Percentiles rank a stretch among this genome's conserved stretches.
phyloP scores from a whole-genome alignment of 2,888 invertebrate species.

The Dromius quadrimaculatus region DNA sequence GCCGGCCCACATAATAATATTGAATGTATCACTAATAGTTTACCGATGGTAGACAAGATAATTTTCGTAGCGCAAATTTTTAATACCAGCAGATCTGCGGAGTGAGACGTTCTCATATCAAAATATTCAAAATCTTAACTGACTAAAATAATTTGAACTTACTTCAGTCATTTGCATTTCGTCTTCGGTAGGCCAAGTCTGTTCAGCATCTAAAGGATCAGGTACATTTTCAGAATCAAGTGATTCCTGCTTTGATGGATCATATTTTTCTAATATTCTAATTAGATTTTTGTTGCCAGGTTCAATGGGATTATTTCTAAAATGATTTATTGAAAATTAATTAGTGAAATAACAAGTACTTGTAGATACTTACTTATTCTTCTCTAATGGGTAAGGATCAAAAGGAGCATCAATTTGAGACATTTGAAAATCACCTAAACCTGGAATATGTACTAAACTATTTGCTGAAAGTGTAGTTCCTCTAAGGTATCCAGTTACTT shows the following conservation, averaged over 20 bases:
- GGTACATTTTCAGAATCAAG: slow-evolving; percentile 84
- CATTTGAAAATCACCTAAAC: slow-evolving; percentile 95
- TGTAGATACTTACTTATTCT: slow-evolving; percentile 66
- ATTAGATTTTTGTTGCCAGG: slow-evolving; percentile 63
- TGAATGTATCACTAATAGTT: too few species aligned
- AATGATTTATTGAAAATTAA: slow-evolving; percentile 8
- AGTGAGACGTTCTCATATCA: too few species aligned
- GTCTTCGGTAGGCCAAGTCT: slow-evolving; percentile 96
- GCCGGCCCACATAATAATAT: too few species aligned
- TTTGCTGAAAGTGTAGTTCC: slow-evolving; percentile 89
- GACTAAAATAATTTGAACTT: too few species aligned
- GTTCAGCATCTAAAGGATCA: slow-evolving; percentile 94
- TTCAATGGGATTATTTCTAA: slow-evolving; percentile 67
- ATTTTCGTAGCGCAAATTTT: too few species aligned
- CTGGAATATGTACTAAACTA: slow-evolving; percentile 89
- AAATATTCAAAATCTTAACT: too few species aligned
- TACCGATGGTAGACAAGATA: too few species aligned
- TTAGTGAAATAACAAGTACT: too few species aligned
- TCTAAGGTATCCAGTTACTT: slow-evolving; percentile 89
- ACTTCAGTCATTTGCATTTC: slow-evolving; percentile 83
- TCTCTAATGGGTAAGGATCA: slow-evolving; percentile 76
- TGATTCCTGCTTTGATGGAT: slow-evolving; percentile 78
- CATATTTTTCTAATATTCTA: slow-evolving; percentile 71
- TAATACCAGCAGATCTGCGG: too few species aligned
- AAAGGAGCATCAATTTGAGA: slow-evolving; percentile 78